Evolutionary conservation across 2,888 invertebrate genomes (phyloP), one percentile per base, ranked within the genome.

Genomic region (Cacoxenus indagator): DNA sequence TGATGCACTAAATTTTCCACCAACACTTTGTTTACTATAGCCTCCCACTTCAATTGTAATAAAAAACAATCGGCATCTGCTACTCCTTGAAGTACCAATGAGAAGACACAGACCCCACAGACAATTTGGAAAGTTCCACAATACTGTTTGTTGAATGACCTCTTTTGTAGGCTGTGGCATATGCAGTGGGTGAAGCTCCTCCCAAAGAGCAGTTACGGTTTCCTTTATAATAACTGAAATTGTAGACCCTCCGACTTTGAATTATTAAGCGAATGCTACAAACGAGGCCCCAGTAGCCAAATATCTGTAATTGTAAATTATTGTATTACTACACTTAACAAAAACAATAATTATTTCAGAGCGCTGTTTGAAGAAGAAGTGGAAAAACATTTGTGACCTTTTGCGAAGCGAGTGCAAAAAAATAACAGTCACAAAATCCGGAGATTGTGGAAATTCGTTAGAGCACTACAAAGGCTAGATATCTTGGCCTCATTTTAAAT

Each of bases 281-380:
- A 37, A 37, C 37, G 37, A 37, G 37, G 5, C 37, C 37, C 37
- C 5, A 8, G 37, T 11, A 8, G 37, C 37, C 37, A 37, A 37
- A 37, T 11, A 5, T 37, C 37, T 37, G 37, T 37, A 37, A 37
- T 37, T 37, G 37, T 37, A 37, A 11, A 37, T 37, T 8, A 37
- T 37, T 37, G 37, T 37, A 37, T 37, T 37, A 37, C 37, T 37
- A 37, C 37, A 37, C 37, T 37, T 37, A 5, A 37, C 11, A 11
- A 37, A 37, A 37, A 37, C 37, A 37, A 37, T 37, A 8, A 37
- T 37, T 37, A 37, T 51, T 51, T 51, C 73, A 74, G 76, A 75
- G 74, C 74, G 73, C 76, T 71, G 76, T 62, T 66, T 65, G 48
- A 26, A 48, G 29, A 26, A 46, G 29, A 27, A 62, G 65, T 66